Conservation (phyloP, 2,888 invertebrate genomes). For the Cyrtodaria siliqua region DNA sequence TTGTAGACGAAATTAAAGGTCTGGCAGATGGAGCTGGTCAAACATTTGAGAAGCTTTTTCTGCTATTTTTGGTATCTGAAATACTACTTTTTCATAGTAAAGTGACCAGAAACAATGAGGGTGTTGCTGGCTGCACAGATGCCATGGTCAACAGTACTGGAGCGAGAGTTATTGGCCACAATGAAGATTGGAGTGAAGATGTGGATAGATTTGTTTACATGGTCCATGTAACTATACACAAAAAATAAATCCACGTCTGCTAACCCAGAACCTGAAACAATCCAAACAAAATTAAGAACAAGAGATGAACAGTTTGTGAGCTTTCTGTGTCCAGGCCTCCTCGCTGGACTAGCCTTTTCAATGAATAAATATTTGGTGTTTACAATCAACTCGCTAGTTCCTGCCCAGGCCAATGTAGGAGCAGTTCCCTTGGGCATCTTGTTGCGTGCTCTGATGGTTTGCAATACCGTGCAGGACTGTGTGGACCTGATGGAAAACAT, state of each 20-base stretch:
- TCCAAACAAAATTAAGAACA: too few species aligned
- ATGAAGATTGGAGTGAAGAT: conserved; percentile 34
- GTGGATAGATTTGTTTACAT: conserved; percentile 28
- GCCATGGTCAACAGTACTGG: conserved; percentile 17
- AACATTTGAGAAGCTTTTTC: conserved; percentile 25
- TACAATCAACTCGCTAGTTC: conserved; percentile 23
- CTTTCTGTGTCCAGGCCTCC: conserved; percentile 21
- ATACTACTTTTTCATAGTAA: conserved; percentile 19
- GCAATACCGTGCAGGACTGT: conserved; percentile 24
- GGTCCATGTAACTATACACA: conserved; percentile 30
- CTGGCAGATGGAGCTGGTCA: conserved; percentile 23
- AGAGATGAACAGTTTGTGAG: conserved; percentile 23
- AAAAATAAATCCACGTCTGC: neutral
- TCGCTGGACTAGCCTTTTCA: conserved; percentile 27
- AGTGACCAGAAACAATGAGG: conserved; percentile 24
- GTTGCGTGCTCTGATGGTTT: conserved; percentile 23
- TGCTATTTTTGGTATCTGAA: conserved; percentile 26
- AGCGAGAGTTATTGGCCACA: conserved; percentile 29
- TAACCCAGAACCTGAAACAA: too few species aligned
- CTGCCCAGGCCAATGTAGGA: conserved; percentile 7
- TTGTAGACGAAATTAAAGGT: conserved; percentile 37
- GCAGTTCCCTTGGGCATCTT: conserved; percentile 20
- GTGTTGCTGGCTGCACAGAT: too few species aligned
- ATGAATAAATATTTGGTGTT: conserved; percentile 28
- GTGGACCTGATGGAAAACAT: conserved; percentile 5